A percentile compares a stretch with the other conserved stretches of the same genome.
These are phyloP conservation scores for Trachelus stipa DNA, from an alignment of 2,888 invertebrate genomes.

Conservation along the genomic window DNA sequence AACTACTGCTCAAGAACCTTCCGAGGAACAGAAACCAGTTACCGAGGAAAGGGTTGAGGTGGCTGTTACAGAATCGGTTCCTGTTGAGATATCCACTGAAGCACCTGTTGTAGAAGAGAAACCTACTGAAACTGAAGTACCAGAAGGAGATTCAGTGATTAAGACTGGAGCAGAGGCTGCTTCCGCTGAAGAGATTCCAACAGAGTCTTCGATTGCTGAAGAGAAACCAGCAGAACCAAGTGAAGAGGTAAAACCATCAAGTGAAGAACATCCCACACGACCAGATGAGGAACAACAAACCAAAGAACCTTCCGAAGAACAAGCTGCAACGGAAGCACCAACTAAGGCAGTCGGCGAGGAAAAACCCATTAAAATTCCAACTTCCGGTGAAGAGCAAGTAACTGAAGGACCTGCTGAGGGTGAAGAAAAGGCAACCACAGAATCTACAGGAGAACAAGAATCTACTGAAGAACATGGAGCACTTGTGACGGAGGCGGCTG, in stretches of 20 bases:
- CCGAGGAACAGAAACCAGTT: constrained; percentile 22
- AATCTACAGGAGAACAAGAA: constrained; percentile 15
- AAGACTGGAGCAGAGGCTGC: constrained; percentile 17
- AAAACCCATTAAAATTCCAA: constrained; percentile 17
- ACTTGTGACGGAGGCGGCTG: constrained; percentile 13
- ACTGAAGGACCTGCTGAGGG: constrained; percentile 15
- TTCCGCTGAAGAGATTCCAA: constrained; percentile 18
- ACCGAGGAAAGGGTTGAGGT: not conserved
- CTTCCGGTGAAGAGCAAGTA: constrained; percentile 13
- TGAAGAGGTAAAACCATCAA: not conserved
- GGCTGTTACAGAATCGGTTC: constrained; percentile 10
- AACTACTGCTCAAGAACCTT: constrained; percentile 2
- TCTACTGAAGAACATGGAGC: not conserved
- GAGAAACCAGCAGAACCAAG: constrained; percentile 1
- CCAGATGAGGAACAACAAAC: not conserved
- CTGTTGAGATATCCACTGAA: constrained; percentile 32
- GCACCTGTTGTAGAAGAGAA: constrained; percentile 20
- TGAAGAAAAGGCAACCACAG: constrained; percentile 26
- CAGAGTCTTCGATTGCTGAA: not conserved
- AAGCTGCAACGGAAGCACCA: constrained; percentile 5
- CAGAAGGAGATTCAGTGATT: constrained; percentile 1
- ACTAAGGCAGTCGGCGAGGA: constrained; percentile 3
- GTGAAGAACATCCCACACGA: not conserved
- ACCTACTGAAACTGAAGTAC: constrained; percentile 25
- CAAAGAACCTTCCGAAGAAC: not conserved